A percentile compares a stretch with the other conserved stretches of the same genome.
These are phyloP conservation scores for Drepana falcataria DNA, from an alignment of 2,888 invertebrate species.

Conservation along the genomic window DNA sequence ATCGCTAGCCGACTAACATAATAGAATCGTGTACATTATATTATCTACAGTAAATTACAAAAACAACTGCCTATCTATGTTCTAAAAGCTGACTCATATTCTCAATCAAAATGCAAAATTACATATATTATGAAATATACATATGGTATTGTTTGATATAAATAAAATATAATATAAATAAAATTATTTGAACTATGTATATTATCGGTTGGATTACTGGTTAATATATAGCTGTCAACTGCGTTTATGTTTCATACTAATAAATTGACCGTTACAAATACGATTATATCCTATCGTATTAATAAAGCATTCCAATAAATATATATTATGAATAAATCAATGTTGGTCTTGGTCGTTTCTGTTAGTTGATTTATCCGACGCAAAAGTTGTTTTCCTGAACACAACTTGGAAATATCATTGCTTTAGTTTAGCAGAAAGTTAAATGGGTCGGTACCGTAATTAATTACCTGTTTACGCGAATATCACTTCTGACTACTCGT, in stretches of 20 bases:
- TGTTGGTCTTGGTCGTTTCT: neutral
- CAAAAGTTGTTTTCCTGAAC: constrained; percentile 6
- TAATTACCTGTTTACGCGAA: constrained; percentile 30
- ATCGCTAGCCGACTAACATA: neutral
- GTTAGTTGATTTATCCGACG: neutral
- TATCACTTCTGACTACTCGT: constrained; percentile 37
- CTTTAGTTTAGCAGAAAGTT: constrained; percentile 12
- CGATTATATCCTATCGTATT: neutral
- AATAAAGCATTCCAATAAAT: constrained; percentile 1
- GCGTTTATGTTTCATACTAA: constrained; percentile 1
- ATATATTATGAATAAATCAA: neutral
- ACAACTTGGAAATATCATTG: constrained; percentile 13
- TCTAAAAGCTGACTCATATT: neutral
- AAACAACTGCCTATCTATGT: neutral
- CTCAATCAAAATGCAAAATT: neutral
- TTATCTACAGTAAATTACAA: neutral
- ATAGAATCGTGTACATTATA: neutral
- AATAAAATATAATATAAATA: too few relatives aligned
- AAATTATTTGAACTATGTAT: too few relatives aligned
- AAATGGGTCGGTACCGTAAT: constrained; percentile 20
- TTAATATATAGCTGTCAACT: neutral
- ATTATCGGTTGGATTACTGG: too few relatives aligned
- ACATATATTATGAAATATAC: neutral
- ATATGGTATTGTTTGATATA: neutral
- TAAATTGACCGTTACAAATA: neutral